Evolutionary conservation across 2,797 vertebrate genomes (phyloP), one percentile per base, ranked within the genome.

Genomic region (Okamejei kenojei): DNA sequence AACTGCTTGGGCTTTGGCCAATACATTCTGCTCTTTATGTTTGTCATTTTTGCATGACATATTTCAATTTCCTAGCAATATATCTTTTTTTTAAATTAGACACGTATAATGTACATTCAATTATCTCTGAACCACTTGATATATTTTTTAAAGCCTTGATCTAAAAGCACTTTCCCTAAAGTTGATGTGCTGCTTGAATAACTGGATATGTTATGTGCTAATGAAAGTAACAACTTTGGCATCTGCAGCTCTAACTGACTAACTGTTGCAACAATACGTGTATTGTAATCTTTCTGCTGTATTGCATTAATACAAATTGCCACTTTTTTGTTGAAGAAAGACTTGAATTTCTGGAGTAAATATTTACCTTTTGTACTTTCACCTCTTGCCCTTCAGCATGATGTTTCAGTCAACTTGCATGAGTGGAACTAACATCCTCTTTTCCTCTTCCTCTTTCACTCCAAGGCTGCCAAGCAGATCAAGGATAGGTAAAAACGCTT

Each of bases 401-500:
- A 63, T 93, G 93, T 93, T 23, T 81, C 76, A 77, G 45, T 65
- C 84, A 88, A 88, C 61, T 88, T 90, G 94, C 93, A 63, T 0
- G 29, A 81, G 23, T 93, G 94, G 93, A 73, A 91, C 73, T 93
- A 92, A n/a, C 93, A 81, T 96, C 96, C 95, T 96, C 94, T 96
- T 94, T 93, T 96, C 95, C 96, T 96, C 95, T 96, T 94, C 95
- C 95, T 96, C 94, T 96, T 94, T 94, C 94, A 95, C 95, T 94
- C 96, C 96, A 97, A 99, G 98, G 98, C 98, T 96, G 96, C 98
- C 94, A 98, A 97, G 97, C 97, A 98, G 96, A 99, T 99, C 97
- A 98, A 98, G 96, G 98, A 99, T 97, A 97, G 98, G 98, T 99
- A 97, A 95, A 94, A 96, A 97, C 5, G 38, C 88, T 92, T 92